These are phyloP conservation scores for Phoeniculus purpureus DNA, from an alignment of 2,797 vertebrate species.

Conservation along the genomic window DNA sequence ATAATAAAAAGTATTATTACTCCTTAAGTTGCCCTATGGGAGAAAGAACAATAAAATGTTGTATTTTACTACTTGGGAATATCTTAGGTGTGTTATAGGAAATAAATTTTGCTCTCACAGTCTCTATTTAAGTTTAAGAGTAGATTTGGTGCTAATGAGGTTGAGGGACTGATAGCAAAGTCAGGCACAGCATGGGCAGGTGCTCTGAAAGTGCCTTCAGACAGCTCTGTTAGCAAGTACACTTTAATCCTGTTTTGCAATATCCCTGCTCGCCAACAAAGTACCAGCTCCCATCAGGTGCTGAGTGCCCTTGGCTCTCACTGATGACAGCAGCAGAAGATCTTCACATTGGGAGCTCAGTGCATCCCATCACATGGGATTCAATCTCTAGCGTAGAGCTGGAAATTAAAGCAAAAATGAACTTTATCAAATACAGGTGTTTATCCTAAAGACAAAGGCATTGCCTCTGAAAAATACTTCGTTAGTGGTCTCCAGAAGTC, in stretches of 20 bases:
- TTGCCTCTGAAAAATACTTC: background rate
- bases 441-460: conserved; percentile 13
- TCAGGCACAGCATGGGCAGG: conserved; percentile 48
- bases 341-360: background rate
- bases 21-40: background rate
- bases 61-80: background rate
- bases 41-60: background rate
- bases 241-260: conserved; percentile 57
- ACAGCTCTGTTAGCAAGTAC: conserved; percentile 47
- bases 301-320: conserved; percentile 38
- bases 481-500: background rate
- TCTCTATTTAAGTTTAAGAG: conserved; percentile 18
- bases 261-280: conserved; percentile 54
- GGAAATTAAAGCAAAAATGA: conserved; percentile 3
- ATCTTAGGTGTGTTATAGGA: background rate
- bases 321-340: conserved; percentile 26
- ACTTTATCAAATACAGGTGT: conserved; percentile 9
- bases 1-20: background rate
- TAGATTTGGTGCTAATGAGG: conserved; percentile 51
- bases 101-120: conserved; percentile 23
- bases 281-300: conserved; percentile 62
- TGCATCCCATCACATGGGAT: conserved; percentile 6
- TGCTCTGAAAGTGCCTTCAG: conserved; percentile 59
- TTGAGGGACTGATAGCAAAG: conserved; percentile 33
- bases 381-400: background rate